phyloP scores from a whole-genome alignment of 2,888 invertebrate genomes.

The Notodonta ziczac region DNA sequence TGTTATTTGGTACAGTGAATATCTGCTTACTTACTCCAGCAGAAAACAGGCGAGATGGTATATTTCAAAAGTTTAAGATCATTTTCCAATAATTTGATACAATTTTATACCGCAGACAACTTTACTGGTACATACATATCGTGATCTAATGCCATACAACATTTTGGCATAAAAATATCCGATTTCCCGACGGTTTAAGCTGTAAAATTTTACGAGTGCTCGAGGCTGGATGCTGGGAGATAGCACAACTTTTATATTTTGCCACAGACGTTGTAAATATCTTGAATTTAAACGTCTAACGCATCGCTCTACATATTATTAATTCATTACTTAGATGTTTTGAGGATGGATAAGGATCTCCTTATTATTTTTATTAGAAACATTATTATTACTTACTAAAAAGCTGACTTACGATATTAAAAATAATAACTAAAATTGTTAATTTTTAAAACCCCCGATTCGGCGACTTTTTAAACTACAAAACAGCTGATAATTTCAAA shows the following conservation, averaged over 20 bases:
- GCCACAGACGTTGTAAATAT: slow-evolving; percentile 33
- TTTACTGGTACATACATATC: not conserved
- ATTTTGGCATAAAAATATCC: slow-evolving; percentile 31
- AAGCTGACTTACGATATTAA: no score
- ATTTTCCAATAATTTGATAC: not conserved
- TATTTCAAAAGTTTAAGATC: no score
- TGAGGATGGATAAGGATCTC: slow-evolving; percentile 6
- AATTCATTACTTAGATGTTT: slow-evolving; percentile 21
- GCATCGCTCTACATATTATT: slow-evolving; percentile 28
- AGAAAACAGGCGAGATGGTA: no score
- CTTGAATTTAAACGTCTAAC: slow-evolving; percentile 26
- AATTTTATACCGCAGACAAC: not conserved
- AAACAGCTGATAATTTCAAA: no score
- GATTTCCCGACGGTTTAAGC: slow-evolving; percentile 43
- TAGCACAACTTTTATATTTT: slow-evolving; percentile 40
- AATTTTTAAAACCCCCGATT: no score
- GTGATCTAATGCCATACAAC: not conserved
- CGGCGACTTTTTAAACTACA: no score
- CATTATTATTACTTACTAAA: no score
- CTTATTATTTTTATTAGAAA: no score
- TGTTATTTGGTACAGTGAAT: no score
- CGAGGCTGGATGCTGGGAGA: slow-evolving; percentile 21
- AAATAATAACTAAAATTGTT: no score
- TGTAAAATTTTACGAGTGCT: slow-evolving; percentile 50
- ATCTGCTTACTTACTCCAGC: no score